Evolutionary conservation across 2,113 vertebrate species (phyloP), one percentile per base, ranked within the genome.

Genomic region (Mellivora capensis): DNA sequence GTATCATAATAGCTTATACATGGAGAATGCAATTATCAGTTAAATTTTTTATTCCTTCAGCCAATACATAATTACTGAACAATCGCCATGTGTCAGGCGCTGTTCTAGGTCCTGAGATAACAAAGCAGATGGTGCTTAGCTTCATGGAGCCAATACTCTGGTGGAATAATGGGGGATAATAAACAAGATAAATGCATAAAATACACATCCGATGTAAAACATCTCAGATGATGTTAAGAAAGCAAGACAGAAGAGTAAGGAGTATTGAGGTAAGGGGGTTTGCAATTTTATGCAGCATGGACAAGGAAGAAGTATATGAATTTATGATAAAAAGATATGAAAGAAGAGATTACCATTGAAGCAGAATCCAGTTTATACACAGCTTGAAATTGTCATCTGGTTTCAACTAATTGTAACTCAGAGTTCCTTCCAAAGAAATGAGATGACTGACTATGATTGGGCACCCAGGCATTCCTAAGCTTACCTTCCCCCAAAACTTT

Each of bases 401-500:
- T 71, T 88, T 84, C 49, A 57, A 67, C 21, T 79, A 20, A 11
- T 52, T 80, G 29, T 59, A 64, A 84, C 3, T 83, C 13, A 79
- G 18, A 20, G 29, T 37, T 84, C 11, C 17, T n/a, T 21, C 3
- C 42, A 44, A 76, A 25, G 44, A 76, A 57, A 29, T 79, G 44
- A 91, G 29, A 17, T 54, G 39, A 84, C 17, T 52, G n/a, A 42
- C 15, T 91, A 31, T 84, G 54, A 54, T 1, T 69, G 3, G 20
- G 61, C 8, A 81, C 34, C 31, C 25, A 49, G n/a, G 14, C 4
- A 4, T 71, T 10, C 1, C 17, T 37, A 6, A 52, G 7, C 7
- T 0, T 17, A 7, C 12, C 1, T 0, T 25, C 6, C 27, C 3
- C 7, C 20, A 1, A 69, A 91, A 6, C 14, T 72, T 76, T 62